Evolutionary conservation across 2,888 invertebrate genomes (phyloP).

Genomic region (Oconnorella tubifera): DNA sequence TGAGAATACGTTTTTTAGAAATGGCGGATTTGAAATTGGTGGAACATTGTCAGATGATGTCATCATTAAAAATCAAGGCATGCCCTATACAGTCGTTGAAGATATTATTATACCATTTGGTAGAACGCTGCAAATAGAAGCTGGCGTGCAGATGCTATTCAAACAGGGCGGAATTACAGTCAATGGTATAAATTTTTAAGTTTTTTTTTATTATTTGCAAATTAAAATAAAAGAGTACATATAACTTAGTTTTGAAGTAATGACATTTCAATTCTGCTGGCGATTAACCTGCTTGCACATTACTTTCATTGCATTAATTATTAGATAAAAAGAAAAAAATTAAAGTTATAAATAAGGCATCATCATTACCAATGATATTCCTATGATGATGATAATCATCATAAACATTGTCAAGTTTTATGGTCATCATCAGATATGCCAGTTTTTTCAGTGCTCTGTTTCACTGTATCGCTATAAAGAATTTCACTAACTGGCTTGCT

Average conservation of each 20-base stretch:
- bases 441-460: too few species aligned
- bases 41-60: constrained; percentile 13
- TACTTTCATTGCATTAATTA: neutral
- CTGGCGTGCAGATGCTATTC: constrained; percentile 19
- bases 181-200: too few species aligned
- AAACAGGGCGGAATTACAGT: constrained; percentile 19
- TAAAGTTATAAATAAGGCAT: too few species aligned
- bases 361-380: too few species aligned
- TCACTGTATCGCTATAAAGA: too few species aligned
- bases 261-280: neutral
- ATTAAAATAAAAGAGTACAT: neutral
- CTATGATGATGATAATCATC: too few species aligned
- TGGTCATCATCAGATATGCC: too few species aligned
- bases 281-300: neutral
- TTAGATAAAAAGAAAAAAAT: too few species aligned
- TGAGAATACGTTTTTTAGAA: constrained; percentile 5
- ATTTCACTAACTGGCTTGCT: too few species aligned
- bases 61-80: neutral
- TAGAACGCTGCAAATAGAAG: constrained; percentile 17
- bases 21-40: constrained; percentile 16
- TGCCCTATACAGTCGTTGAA: constrained; percentile 19
- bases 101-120: constrained; percentile 19
- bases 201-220: neutral
- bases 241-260: neutral
- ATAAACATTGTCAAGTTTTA: too few species aligned